A percentile compares a stretch with the other conserved stretches of the same genome.
phyloP scores from a whole-genome alignment of 2,113 vertebrate species.

The Epinephelus moara region DNA sequence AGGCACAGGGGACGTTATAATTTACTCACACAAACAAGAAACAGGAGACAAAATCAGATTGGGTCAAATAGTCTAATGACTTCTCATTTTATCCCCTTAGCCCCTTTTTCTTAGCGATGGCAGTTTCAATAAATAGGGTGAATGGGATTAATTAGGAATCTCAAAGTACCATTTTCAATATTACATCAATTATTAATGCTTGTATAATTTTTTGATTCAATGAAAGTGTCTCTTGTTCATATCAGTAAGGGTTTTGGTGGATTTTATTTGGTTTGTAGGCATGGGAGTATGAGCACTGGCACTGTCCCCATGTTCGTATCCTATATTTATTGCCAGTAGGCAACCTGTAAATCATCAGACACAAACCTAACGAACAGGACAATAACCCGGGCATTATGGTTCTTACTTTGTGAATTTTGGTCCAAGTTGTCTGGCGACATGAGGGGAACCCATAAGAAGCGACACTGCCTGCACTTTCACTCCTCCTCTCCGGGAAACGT shows the following conservation, averaged over 20 bases:
- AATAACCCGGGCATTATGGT: not conserved
- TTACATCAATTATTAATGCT: conserved; percentile 55
- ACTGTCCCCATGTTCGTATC: not conserved
- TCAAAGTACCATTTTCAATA: conserved; percentile 47
- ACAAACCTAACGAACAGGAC: not conserved
- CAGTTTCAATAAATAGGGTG: conserved; percentile 49
- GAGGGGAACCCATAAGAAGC: not conserved
- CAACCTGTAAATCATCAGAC: not conserved
- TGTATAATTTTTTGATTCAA: conserved; percentile 31
- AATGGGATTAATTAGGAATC: conserved; percentile 48
- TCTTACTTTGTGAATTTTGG: not conserved
- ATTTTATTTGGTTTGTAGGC: not conserved
- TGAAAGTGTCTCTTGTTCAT: conserved; percentile 22
- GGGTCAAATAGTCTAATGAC: conserved; percentile 35
- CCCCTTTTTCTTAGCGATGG: not conserved
- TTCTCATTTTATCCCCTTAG: conserved; percentile 37
- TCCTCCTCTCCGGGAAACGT: not conserved
- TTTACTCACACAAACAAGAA: conserved; percentile 33
- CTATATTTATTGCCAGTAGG: not conserved
- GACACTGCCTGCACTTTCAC: not conserved
- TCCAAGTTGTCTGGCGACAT: not conserved
- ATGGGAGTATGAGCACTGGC: not conserved
- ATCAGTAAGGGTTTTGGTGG: not conserved
- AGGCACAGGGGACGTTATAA: conserved; percentile 22
- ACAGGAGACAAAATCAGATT: conserved; percentile 48